phyloP scores from a whole-genome alignment of 2,113 vertebrate genomes.

The Caranx melampygus region DNA sequence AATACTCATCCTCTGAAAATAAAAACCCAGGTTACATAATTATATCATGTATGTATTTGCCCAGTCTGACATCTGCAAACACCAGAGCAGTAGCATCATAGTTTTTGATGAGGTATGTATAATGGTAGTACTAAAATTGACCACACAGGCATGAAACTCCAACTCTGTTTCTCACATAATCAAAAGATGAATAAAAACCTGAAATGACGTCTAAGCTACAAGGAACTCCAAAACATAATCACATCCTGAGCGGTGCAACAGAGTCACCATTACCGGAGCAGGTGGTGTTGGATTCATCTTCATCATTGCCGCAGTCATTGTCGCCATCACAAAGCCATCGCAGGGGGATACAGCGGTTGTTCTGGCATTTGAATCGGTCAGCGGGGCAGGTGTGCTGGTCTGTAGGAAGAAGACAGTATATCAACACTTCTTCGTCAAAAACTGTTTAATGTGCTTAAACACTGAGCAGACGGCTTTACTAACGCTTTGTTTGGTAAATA shows the following conservation, averaged over 20 bases:
- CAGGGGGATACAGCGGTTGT: slow-evolving; percentile 97
- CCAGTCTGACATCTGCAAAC: too few species aligned
- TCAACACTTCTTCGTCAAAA: neutral
- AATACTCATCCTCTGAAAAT: neutral
- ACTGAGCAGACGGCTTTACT: neutral
- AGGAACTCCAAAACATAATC: neutral
- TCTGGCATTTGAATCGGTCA: slow-evolving; percentile 97
- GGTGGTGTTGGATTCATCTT: slow-evolving; percentile 96
- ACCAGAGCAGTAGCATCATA: neutral
- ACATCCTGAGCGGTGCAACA: too few species aligned
- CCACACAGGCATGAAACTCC: neutral
- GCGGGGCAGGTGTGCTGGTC: slow-evolving; percentile 98
- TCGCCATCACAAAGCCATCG: slow-evolving; percentile 98
- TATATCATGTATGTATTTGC: too few species aligned
- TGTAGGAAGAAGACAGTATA: slow-evolving; percentile 56
- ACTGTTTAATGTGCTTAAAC: rapidly evolving
- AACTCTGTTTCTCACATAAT: neutral
- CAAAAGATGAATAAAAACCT: neutral
- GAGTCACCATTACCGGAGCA: slow-evolving; percentile 88
- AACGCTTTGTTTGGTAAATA: neutral
- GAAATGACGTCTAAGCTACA: neutral
- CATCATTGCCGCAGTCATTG: slow-evolving; percentile 96
- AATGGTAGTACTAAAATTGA: neutral
- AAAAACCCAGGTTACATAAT: neutral
- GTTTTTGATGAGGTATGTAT: neutral